Percentiles rank a stretch among this genome's conserved stretches.
Evolutionary conservation across 2,113 vertebrate species (phyloP).

Genomic region (Myiagra hebetior): DNA sequence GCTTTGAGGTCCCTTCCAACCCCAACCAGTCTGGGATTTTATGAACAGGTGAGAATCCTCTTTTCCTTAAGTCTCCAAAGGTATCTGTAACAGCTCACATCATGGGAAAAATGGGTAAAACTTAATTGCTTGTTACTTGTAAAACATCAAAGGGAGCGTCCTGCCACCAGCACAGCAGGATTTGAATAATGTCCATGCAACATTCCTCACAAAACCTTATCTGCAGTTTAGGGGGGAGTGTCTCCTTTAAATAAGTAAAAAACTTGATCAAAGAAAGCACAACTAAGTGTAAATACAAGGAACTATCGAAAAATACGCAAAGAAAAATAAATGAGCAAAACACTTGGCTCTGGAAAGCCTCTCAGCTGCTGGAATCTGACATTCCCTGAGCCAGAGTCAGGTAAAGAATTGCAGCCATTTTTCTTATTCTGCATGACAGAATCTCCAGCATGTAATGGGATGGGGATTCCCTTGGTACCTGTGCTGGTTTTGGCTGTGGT

Average conservation of each 20-base stretch:
- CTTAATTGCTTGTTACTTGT: neutral
- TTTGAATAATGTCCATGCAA: neutral
- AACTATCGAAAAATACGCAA: neutral
- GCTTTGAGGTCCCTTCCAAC: neutral
- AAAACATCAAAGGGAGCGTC: neutral
- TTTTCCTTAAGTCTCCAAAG: neutral
- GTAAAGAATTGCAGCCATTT: neutral
- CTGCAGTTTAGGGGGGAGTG: neutral
- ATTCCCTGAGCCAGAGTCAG: neutral
- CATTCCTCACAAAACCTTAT: neutral
- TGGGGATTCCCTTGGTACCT: neutral
- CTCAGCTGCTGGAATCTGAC: neutral
- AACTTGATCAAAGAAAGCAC: neutral
- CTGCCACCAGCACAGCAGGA: neutral
- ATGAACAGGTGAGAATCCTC: neutral
- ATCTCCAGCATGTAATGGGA: neutral
- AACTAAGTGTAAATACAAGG: neutral
- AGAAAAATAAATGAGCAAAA: neutral
- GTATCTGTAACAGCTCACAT: neutral
- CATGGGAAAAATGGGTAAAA: neutral
- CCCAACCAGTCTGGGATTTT: neutral
- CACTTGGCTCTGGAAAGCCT: neutral
- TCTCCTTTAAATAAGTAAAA: neutral
- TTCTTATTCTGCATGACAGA: neutral
- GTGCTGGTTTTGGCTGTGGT: neutral